Conservation (phyloP, 2,888 invertebrate species). For the Agonopterix heracliana region DNA sequence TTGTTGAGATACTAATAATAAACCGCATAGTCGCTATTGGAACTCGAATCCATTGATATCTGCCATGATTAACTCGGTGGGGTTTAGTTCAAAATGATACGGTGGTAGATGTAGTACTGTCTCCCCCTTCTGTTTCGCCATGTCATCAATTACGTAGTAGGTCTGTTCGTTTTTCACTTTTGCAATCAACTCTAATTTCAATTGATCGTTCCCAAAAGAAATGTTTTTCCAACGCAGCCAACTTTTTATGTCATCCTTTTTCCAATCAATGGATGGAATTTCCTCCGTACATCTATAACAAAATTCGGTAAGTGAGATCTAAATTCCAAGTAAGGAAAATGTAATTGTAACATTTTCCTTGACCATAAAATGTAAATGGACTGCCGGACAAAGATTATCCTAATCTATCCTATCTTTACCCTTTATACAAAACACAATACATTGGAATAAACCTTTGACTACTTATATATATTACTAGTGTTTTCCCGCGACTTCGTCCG, state of each 20-base stretch:
- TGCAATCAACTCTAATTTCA: conserved; percentile 1
- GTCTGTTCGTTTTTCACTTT: conserved; percentile 6
- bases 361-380: too few relatives aligned
- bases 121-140: conserved; percentile 8
- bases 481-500: too few relatives aligned
- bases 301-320: too few relatives aligned
- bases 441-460: too few relatives aligned
- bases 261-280: neutral
- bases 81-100: conserved; percentile 15
- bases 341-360: too few relatives aligned
- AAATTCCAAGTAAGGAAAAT: too few relatives aligned
- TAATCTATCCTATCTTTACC: too few relatives aligned
- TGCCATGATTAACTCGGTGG: conserved; percentile 14
- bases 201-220: neutral
- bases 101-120: conserved; percentile 12
- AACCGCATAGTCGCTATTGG: too few relatives aligned
- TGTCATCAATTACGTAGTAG: conserved; percentile 13
- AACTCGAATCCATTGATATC: conserved; percentile 4
- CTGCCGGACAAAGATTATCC: too few relatives aligned
- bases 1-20: too few relatives aligned
- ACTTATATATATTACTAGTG: too few relatives aligned
- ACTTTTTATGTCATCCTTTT: conserved; percentile 1
- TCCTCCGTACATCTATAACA: neutral
- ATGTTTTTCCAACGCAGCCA: conserved; percentile 10
- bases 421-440: too few relatives aligned